Conservation (phyloP, 2,113 vertebrate species). For the Limnothrissa miodon region DNA sequence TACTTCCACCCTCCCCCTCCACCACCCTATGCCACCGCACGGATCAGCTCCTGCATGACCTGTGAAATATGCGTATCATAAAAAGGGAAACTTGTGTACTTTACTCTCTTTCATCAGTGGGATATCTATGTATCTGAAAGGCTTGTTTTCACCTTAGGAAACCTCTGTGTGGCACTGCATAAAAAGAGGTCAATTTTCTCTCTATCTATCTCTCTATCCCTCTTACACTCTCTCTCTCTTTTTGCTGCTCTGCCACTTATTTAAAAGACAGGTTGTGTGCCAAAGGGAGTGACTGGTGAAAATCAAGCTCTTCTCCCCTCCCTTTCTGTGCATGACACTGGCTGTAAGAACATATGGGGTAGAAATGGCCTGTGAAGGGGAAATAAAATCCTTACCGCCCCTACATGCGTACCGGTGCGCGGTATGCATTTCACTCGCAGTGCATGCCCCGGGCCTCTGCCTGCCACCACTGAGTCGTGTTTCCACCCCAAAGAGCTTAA, state of each 20-base stretch:
- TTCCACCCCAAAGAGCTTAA: conserved; percentile 42
- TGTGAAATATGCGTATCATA: conserved; percentile 43
- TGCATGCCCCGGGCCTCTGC: conserved; percentile 32
- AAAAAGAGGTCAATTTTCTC: conserved; percentile 7
- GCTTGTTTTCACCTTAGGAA: conserved; percentile 43
- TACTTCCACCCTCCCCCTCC: not conserved
- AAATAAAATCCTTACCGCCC: conserved; percentile 44
- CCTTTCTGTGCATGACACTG: conserved; percentile 19
- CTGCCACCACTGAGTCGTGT: conserved; percentile 47
- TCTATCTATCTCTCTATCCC: not conserved
- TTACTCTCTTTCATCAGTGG: conserved; percentile 50
- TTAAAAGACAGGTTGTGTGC: conserved; percentile 36
- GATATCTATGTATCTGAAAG: conserved; percentile 13
- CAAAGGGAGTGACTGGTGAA: not conserved
- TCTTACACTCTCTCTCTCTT: not conserved
- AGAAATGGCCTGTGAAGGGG: conserved; percentile 20
- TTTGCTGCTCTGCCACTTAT: conserved; percentile 12
- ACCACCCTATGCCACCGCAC: not conserved
- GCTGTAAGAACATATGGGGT: conserved; percentile 31
- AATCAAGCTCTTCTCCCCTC: not conserved
- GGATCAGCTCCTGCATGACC: not conserved
- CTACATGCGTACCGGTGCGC: conserved; percentile 39
- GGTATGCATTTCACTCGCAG: conserved; percentile 46
- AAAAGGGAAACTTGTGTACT: conserved; percentile 44
- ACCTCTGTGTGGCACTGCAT: conserved; percentile 31